A percentile compares a stretch with the other conserved stretches of the same genome.
Conservation (phyloP, 2,888 invertebrate genomes). For the Isoperla grammatica region DNA sequence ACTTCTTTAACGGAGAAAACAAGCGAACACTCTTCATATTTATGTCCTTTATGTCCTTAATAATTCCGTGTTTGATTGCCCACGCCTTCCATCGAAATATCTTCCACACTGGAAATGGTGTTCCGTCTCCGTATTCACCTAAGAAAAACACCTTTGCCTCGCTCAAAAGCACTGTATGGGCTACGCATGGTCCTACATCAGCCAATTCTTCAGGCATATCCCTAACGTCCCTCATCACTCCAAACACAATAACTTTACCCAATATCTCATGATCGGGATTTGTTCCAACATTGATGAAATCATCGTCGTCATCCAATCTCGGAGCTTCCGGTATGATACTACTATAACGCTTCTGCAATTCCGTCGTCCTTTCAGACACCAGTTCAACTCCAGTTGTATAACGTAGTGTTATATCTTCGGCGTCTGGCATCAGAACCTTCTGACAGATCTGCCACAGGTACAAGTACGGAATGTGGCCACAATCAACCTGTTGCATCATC, state of each 20-base stretch:
- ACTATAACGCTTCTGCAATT: too few relatives aligned
- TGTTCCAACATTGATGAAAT: too few relatives aligned
- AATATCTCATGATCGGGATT: background rate
- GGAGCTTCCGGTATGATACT: too few relatives aligned
- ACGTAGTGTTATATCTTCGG: background rate
- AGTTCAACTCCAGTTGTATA: background rate
- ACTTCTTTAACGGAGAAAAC: background rate
- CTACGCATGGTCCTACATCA: constrained; percentile 6
- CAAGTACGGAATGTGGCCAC: background rate
- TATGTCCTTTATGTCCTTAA: background rate
- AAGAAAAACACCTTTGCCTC: constrained; percentile 14
- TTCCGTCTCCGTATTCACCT: constrained; percentile 7
- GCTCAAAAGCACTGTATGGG: constrained; percentile 16
- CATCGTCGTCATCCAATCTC: too few relatives aligned
- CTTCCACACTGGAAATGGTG: constrained; percentile 25
- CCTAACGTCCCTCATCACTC: background rate
- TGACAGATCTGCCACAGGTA: constrained; percentile 17
- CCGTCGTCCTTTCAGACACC: too few relatives aligned
- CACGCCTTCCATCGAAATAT: constrained; percentile 25
- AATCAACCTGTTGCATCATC: constrained; percentile 28
- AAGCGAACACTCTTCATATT: constrained; percentile 10
- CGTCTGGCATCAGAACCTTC: constrained; percentile 14
- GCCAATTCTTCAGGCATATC: background rate
- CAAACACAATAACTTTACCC: constrained; percentile 13
- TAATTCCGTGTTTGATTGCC: constrained; percentile 22